These are phyloP conservation scores for Mungos mungo DNA, from an alignment of 2,113 vertebrate genomes.

Conservation along the genomic window DNA sequence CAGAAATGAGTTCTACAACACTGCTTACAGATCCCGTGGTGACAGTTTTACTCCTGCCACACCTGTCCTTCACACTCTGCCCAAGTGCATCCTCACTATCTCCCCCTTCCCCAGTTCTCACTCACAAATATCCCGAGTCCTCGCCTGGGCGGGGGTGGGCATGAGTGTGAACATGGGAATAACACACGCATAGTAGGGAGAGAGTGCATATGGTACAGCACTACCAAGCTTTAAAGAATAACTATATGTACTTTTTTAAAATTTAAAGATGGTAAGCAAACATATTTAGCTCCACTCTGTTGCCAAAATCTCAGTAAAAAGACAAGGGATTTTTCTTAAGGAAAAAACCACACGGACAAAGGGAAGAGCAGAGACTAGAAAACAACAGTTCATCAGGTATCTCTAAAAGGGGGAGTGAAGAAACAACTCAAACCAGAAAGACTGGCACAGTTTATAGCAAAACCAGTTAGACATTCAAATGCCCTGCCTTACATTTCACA, in stretches of 20 bases:
- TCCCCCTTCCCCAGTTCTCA: background rate
- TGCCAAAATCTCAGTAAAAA: background rate
- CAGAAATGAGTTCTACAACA: background rate
- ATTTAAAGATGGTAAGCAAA: slow-evolving; percentile 12
- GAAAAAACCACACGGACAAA: slow-evolving; percentile 6
- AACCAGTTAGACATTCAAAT: background rate
- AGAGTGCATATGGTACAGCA: background rate
- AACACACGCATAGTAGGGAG: background rate
- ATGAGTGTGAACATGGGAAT: background rate
- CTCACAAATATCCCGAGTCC: background rate
- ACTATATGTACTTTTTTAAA: background rate
- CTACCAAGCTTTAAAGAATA: slow-evolving; percentile 12
- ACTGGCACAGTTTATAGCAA: background rate
- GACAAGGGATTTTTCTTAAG: background rate
- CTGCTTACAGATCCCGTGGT: background rate
- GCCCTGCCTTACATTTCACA: background rate
- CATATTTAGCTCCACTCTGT: background rate
- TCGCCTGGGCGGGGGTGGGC: background rate
- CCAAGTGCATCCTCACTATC: background rate
- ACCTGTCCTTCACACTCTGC: background rate
- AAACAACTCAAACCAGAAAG: background rate
- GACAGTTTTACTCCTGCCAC: background rate
- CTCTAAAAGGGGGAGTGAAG: background rate
- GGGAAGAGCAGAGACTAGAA: background rate
- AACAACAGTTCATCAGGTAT: background rate